These are phyloP conservation scores for Drosophila nannoptera DNA, from an alignment of 1,140 invertebrate genomes.

Conservation along the genomic window DNA sequence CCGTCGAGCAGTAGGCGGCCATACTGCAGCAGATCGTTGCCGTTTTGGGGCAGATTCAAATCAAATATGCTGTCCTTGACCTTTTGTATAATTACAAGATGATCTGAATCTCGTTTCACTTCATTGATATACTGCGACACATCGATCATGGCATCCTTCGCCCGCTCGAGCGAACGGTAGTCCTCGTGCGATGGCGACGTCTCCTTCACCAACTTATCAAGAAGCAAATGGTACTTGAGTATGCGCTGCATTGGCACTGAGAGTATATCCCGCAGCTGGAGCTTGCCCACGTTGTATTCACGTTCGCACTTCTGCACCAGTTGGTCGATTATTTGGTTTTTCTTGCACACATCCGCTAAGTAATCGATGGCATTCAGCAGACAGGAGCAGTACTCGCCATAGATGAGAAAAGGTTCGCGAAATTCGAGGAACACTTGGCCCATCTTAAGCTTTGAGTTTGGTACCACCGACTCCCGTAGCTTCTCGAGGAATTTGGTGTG, in stretches of 20 bases:
- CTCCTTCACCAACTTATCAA: conserved; percentile 95
- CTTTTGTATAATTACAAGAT: conserved; percentile 92
- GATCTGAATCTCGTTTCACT: conserved; percentile 97
- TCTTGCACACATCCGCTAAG: conserved; percentile 87
- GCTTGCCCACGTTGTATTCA: conserved; percentile 96
- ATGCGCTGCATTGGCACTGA: conserved; percentile 99
- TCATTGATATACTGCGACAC: conserved; percentile 98
- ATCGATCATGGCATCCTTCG: conserved; percentile 98
- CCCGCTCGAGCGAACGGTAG: conserved; percentile 88
- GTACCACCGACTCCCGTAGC: conserved; percentile 84
- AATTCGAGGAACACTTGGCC: conserved; percentile 92
- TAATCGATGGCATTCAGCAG: conserved; percentile 88
- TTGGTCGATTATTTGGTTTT: conserved; percentile 79
- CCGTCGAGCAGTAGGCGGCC: conserved; percentile 94
- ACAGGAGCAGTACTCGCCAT: conserved; percentile 97
- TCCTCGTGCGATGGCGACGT: conserved; percentile 93
- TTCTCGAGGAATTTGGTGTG: conserved; percentile 91
- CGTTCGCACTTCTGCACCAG: conserved; percentile 88
- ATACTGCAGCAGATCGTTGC: conserved; percentile 90
- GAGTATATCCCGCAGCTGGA: conserved; percentile 95
- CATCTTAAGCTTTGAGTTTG: conserved; percentile 80
- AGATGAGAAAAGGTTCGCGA: conserved; percentile 94
- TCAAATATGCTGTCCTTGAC: conserved; percentile 92
- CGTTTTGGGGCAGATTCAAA: conserved; percentile 87
- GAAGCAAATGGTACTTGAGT: conserved; percentile 96